Conservation (phyloP, 2,888 invertebrate species). For the Troides aeacus region DNA sequence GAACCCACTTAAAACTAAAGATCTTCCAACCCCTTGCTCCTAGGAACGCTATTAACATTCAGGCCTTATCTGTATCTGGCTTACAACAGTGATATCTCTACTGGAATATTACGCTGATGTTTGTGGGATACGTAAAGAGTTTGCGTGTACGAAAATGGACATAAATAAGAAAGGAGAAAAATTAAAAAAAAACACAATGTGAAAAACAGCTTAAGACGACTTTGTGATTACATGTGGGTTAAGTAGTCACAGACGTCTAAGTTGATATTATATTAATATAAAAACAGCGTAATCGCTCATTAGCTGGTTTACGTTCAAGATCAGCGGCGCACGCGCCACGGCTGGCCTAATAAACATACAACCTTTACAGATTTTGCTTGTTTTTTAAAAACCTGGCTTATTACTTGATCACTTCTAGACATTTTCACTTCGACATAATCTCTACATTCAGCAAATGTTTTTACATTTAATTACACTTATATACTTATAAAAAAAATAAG, state of each 20-base stretch:
- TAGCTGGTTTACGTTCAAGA: slow-evolving; percentile 17
- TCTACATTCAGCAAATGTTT: background rate
- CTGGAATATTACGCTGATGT: background rate
- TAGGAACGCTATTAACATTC: no score
- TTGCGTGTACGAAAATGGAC: background rate
- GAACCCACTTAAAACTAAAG: no score
- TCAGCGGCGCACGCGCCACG: slow-evolving; percentile 8
- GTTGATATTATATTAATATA: slow-evolving; percentile 19
- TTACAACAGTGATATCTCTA: no score
- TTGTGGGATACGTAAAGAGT: no score
- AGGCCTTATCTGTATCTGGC: no score
- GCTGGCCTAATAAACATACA: slow-evolving; percentile 6
- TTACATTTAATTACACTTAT: background rate
- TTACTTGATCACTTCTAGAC: background rate
- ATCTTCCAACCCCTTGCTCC: no score
- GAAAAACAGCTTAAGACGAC: slow-evolving; percentile 9
- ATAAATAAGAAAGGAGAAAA: slow-evolving; percentile 6
- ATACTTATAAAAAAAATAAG: background rate
- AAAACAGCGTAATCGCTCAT: slow-evolving; percentile 28
- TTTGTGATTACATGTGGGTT: slow-evolving; percentile 16
- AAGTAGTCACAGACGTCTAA: slow-evolving; percentile 20
- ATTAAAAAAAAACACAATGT: slow-evolving; percentile 20
- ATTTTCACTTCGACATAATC: background rate
- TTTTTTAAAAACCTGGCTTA: background rate
- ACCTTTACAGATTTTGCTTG: background rate